Conservation (phyloP, 2,888 invertebrate species). For the Horisme vitalbata region DNA sequence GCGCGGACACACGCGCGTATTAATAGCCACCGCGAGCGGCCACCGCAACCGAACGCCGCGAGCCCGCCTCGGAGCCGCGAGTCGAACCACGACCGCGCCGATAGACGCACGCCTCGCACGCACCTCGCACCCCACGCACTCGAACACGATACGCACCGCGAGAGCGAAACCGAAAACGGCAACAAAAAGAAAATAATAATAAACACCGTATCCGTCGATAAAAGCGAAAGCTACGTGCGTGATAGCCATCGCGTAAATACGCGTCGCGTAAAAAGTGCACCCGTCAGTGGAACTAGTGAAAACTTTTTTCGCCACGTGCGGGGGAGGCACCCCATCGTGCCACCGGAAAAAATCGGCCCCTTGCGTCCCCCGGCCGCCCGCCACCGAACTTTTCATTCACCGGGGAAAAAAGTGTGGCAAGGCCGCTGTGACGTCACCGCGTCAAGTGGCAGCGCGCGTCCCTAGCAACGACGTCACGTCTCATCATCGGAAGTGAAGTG, state of each 20-base stretch:
- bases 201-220: constrained; percentile 33
- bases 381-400: constrained; percentile 86
- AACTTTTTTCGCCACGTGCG: constrained; percentile 77
- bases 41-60: constrained; percentile 64
- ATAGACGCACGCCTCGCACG: constrained; percentile 63
- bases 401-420: constrained; percentile 83
- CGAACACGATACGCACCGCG: constrained; percentile 39
- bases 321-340: constrained; percentile 73
- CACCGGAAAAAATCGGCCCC: constrained; percentile 78
- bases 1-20: constrained; percentile 80
- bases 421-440: constrained; percentile 81
- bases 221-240: constrained; percentile 72
- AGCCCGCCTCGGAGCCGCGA: constrained; percentile 53
- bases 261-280: constrained; percentile 77
- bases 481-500: constrained; percentile 41
- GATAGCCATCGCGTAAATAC: constrained; percentile 72
- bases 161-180: constrained; percentile 31
- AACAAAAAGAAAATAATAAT: constrained; percentile 47
- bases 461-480: constrained; percentile 74
- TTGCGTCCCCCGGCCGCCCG: constrained; percentile 76
- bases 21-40: constrained; percentile 76
- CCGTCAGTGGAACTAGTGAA: constrained; percentile 82
- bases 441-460: constrained; percentile 77
- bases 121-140: constrained; percentile 36
- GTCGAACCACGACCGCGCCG: constrained; percentile 55